These are phyloP conservation scores for Acanthochromis polyacanthus DNA, from an alignment of 2,113 vertebrate genomes.

Conservation along the genomic window DNA sequence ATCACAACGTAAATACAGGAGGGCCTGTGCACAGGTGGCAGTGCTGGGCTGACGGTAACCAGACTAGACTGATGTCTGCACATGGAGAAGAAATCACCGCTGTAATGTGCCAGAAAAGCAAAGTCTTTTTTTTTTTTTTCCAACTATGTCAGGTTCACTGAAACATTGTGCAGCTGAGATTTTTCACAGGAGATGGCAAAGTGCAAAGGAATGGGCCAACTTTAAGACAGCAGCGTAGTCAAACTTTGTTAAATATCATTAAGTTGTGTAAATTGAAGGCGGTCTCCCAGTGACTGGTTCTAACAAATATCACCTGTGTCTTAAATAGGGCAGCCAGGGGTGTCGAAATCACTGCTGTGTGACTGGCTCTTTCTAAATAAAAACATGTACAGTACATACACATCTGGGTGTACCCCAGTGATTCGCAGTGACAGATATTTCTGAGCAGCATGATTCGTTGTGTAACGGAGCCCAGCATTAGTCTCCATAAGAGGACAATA, in stretches of 20 bases:
- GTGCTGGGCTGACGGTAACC: slow-evolving; percentile 52
- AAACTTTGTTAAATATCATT: slow-evolving; percentile 19
- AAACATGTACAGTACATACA: slow-evolving; percentile 10
- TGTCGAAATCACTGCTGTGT: slow-evolving; percentile 17
- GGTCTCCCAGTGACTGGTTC: slow-evolving; percentile 5
- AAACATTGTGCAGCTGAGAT: too few species aligned
- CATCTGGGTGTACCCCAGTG: neutral
- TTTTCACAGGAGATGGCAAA: too few species aligned
- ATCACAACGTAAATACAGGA: slow-evolving; percentile 51
- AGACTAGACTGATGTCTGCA: slow-evolving; percentile 41
- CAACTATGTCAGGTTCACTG: neutral
- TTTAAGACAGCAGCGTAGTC: neutral
- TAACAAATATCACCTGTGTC: slow-evolving; percentile 36
- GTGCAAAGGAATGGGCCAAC: neutral
- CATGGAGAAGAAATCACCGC: slow-evolving; percentile 41
- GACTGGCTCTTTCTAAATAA: slow-evolving; percentile 32
- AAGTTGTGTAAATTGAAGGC: neutral
- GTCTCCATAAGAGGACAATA: neutral
- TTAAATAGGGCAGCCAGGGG: slow-evolving; percentile 5
- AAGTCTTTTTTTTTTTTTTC: neutral
- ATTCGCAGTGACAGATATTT: slow-evolving; percentile 44
- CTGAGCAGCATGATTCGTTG: slow-evolving; percentile 10
- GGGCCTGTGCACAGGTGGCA: slow-evolving; percentile 50
- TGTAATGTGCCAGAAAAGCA: slow-evolving; percentile 21
- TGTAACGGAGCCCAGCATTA: slow-evolving; percentile 6